A percentile compares a stretch with the other conserved stretches of the same genome.
phyloP scores from a whole-genome alignment of 2,113 vertebrate species.

The Nansenia antarctica region DNA sequence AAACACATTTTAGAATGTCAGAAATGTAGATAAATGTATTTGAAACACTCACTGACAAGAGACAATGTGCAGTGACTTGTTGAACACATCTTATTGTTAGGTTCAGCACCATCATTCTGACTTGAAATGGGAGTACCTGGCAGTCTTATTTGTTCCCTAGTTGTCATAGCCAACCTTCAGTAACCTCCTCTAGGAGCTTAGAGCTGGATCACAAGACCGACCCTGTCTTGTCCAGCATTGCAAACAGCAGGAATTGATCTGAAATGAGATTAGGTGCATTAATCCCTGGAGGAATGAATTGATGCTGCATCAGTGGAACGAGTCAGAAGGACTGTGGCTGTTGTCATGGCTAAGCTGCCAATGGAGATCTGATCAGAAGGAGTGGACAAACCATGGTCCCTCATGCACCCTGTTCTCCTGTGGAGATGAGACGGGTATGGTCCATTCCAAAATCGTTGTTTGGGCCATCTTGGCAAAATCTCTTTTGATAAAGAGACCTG shows the following conservation, averaged over 20 bases:
- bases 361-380: background rate
- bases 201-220: background rate
- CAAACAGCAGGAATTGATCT: background rate
- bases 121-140: background rate
- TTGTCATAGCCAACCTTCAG: background rate
- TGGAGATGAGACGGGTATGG: no score
- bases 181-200: background rate
- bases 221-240: background rate
- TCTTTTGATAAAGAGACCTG: background rate
- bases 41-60: background rate
- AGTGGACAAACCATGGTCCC: background rate
- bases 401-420: no score
- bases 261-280: background rate
- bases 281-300: background rate
- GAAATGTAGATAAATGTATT: background rate
- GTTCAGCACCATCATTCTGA: background rate
- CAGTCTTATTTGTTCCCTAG: background rate
- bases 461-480: background rate
- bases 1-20: no score
- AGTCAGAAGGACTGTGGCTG: background rate
- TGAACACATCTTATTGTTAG: background rate
- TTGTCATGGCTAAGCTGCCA: background rate
- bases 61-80: background rate
- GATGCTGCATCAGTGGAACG: no score
- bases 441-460: background rate